phyloP scores from a whole-genome alignment of 2,113 vertebrate genomes.

The Psettodes erumei region DNA sequence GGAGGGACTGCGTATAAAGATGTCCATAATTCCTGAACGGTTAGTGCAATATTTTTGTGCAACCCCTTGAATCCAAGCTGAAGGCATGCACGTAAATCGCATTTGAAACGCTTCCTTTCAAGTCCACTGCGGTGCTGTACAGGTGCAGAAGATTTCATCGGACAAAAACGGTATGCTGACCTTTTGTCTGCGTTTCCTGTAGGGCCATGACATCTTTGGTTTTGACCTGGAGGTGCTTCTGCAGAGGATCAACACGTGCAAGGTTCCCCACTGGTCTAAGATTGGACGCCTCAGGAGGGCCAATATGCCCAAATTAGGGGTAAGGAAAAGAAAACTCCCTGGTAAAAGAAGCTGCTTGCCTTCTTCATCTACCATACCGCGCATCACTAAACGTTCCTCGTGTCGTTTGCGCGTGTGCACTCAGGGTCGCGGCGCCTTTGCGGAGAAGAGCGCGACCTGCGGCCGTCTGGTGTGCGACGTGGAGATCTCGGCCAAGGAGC shows the following conservation, averaged over 20 bases:
- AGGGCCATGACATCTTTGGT: conserved; percentile 98
- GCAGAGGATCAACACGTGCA: conserved; percentile 92
- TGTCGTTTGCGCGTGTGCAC: neutral
- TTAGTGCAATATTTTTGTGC: too few relatives aligned
- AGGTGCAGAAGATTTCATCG: neutral
- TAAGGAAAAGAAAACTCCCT: conserved; percentile 71
- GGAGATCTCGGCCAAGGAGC: conserved; percentile 95
- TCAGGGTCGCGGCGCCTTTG: conserved; percentile 93
- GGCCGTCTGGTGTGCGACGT: conserved; percentile 96
- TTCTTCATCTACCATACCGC: neutral
- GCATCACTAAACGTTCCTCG: neutral
- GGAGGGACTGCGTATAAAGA: too few relatives aligned
- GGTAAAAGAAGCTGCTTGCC: accelerated
- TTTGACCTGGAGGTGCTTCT: conserved; percentile 98
- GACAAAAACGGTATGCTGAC: neutral
- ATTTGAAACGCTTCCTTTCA: too few relatives aligned
- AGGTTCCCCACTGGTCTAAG: conserved; percentile 98
- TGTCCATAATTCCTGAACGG: too few relatives aligned
- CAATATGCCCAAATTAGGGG: conserved; percentile 97
- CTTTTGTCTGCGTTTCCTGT: conserved; percentile 50
- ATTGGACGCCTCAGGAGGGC: conserved; percentile 93
- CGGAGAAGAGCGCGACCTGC: conserved; percentile 94
- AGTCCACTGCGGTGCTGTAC: too few relatives aligned
- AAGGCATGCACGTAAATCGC: too few relatives aligned
- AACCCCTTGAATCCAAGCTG: too few relatives aligned